Percentiles rank a stretch among this genome's conserved stretches.
Conservation (phyloP, 37 sponge, comb jelly and placozoan genomes). For the Geodia barretti region DNA sequence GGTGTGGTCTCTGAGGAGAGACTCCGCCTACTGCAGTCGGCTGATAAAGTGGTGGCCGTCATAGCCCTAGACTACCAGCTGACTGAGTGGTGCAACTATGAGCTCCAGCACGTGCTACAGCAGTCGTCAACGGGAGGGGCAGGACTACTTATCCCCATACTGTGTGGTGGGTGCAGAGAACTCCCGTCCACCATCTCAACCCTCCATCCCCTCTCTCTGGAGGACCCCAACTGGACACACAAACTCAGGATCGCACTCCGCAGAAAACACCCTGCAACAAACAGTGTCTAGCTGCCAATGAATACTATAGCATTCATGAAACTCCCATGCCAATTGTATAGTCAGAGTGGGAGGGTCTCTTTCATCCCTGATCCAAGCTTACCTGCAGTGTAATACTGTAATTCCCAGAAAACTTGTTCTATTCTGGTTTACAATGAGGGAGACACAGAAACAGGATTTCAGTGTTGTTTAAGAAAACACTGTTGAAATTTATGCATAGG, state of each 20-base stretch:
- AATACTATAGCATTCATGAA: no score
- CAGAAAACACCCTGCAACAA: no score
- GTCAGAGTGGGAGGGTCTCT: no score
- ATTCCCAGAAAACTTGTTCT: not conserved
- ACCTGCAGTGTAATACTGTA: no score
- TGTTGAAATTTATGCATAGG: not conserved
- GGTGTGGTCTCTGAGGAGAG: constrained; percentile 23
- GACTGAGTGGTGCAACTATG: constrained; percentile 34
- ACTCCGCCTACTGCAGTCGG: constrained; percentile 19
- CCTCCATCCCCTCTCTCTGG: no score
- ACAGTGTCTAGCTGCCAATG: no score
- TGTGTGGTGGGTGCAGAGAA: constrained; percentile 6
- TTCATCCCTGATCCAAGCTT: no score
- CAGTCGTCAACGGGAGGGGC: constrained; percentile 3
- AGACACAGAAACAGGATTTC: not conserved
- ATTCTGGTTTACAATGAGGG: not conserved
- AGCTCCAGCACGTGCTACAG: constrained; percentile 30
- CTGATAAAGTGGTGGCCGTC: constrained; percentile 29
- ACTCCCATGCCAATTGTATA: no score
- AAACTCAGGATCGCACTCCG: no score
- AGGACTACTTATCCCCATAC: constrained; percentile 33
- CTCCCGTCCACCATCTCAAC: constrained; percentile 18
- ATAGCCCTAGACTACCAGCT: constrained; percentile 8
- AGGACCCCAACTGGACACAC: no score
- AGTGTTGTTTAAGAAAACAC: not conserved